Conservation (phyloP, 2,888 invertebrate genomes). For the Drosophila picticornis region DNA sequence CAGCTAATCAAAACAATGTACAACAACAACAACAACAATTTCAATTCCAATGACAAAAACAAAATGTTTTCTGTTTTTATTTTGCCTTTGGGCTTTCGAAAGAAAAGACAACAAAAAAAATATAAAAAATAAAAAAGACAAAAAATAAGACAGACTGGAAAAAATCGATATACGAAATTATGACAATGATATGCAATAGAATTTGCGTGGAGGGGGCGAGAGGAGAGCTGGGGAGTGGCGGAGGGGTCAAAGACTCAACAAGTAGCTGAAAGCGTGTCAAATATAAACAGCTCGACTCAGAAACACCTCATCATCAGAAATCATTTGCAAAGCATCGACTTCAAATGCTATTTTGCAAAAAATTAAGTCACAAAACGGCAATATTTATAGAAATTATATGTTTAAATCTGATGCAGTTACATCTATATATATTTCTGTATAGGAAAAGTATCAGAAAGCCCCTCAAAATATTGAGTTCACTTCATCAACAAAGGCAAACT, state of each 20-base stretch:
- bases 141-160: not conserved
- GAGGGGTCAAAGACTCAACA: slow-evolving; percentile 20
- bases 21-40: slow-evolving; percentile 12
- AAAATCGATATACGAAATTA: slow-evolving; percentile 13
- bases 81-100: slow-evolving; percentile 5
- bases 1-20: slow-evolving; percentile 54
- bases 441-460: not conserved
- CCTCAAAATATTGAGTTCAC: not conserved
- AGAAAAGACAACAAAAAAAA: slow-evolving; percentile 15
- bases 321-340: not conserved
- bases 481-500: not conserved
- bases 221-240: not conserved
- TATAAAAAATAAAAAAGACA: slow-evolving; percentile 6
- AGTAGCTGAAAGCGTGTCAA: slow-evolving; percentile 31
- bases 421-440: not conserved
- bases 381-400: not conserved
- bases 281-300: slow-evolving; percentile 2
- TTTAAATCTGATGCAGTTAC: not conserved
- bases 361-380: not conserved
- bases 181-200: slow-evolving; percentile 29
- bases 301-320: slow-evolving; percentile 15
- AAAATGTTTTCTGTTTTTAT: slow-evolving; percentile 15
- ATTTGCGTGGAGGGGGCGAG: not conserved
- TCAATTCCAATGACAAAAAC: slow-evolving; percentile 11
- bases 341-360: not conserved